Percentiles rank a stretch among this genome's conserved stretches.
Conservation (phyloP, 2,113 vertebrate species). For the Zosterops japonicus region DNA sequence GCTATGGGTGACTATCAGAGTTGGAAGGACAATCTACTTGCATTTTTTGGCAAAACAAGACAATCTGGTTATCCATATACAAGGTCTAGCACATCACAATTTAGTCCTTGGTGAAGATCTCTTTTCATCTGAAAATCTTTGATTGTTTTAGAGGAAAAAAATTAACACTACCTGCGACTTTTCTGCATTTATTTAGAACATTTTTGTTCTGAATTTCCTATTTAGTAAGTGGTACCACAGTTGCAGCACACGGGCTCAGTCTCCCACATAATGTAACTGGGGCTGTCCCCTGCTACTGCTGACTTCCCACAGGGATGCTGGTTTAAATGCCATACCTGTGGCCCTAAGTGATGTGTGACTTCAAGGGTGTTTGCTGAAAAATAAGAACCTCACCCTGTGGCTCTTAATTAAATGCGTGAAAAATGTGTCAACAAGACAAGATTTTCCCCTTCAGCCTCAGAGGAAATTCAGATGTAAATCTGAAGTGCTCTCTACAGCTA, state of each 20-base stretch:
- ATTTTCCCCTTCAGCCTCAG: not conserved
- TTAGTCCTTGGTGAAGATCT: not conserved
- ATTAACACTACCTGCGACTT: not conserved
- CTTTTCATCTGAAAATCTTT: not conserved
- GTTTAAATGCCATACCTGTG: not conserved
- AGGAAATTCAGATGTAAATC: not conserved
- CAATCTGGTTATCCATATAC: not conserved
- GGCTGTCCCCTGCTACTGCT: not conserved
- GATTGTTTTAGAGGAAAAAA: not conserved
- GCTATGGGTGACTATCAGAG: not conserved
- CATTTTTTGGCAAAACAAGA: not conserved
- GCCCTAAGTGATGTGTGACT: not conserved
- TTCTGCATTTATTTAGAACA: not conserved
- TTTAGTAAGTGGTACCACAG: not conserved
- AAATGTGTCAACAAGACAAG: not conserved
- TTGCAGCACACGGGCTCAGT: not conserved
- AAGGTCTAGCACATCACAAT: not conserved
- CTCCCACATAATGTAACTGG: accelerated
- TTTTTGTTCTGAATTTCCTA: not conserved
- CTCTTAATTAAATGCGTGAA: not conserved
- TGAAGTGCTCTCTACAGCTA: not conserved
- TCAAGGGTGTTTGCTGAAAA: not conserved
- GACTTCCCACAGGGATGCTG: not conserved
- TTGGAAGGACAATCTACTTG: not conserved
- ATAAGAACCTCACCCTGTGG: not conserved